Base-by-base conservation (phyloP, 2,113 vertebrate genomes). In the Litocranius walleri region DNA sequence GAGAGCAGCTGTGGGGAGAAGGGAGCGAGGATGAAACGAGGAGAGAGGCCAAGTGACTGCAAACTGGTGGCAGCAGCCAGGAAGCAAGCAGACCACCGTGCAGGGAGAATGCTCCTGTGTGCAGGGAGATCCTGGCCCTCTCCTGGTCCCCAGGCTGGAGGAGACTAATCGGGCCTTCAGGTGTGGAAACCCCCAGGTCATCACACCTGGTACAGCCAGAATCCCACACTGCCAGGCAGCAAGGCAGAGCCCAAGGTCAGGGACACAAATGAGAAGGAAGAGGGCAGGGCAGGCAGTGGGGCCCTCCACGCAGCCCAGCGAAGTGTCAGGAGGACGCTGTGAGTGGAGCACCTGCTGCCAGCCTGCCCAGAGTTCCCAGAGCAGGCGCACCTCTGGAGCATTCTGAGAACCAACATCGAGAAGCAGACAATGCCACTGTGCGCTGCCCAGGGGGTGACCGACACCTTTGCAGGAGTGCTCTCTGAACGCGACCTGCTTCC, bases 341-440 rank as follows among this genome's bases (percentile, higher is more conserved):
- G 77, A 45, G 14, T 23, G 13, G 5, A 45, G 61, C 19, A 2
- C 19, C 80, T n/a, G 9, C 30, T 54, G 62, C 78, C 21, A 40
- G 64, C 59, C 59, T 25, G 12, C 25, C 77, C 6, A 5, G 12
- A 56, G 88, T 36, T 57, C 27, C 17, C 21, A 2, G 17, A 56
- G 84, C 52, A 23, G 50, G 25, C 2, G 12, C 0, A 21, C 40
- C 59, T n/a, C 50, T 11, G 43, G 10, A 83, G 50, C 36, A 80
- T 0, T 56, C 6, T 50, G 57, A 36, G 43, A 67, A 25, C 16
- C 1, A 3, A 45, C 13, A 14, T 0, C 3, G 2, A n/a, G 40
- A 13, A 92, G 56, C 36, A 52, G 85, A 29, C 36, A 19, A n/a
- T 6, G 6, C 15, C 3, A 0, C 29, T 16, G 48, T 9, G 6